Percentiles rank a stretch among this genome's conserved stretches.
These are phyloP conservation scores for Sitophilus oryzae DNA, from an alignment of 1,140 invertebrate genomes.

Conservation along the genomic window DNA sequence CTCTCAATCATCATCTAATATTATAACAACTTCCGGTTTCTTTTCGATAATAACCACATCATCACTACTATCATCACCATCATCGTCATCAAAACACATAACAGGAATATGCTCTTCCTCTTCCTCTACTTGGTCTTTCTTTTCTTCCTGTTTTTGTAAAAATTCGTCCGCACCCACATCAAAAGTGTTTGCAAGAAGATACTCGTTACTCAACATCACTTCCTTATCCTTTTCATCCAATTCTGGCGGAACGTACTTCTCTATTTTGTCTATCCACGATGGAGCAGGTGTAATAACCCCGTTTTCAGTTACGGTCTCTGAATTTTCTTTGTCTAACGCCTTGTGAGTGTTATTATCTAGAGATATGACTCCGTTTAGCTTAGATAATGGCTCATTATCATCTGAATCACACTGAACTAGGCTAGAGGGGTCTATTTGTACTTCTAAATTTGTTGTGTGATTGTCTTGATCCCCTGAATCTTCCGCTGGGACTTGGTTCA, in stretches of 20 bases:
- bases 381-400: background rate
- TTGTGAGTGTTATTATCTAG: background rate
- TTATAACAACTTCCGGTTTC: constrained; percentile 25
- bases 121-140: constrained; percentile 5
- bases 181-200: constrained; percentile 20
- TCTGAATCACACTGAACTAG: constrained; percentile 14
- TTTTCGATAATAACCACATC: constrained; percentile 25
- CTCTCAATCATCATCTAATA: constrained; percentile 28
- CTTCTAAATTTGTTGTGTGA: constrained; percentile 11
- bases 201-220: constrained; percentile 21
- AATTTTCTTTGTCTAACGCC: background rate
- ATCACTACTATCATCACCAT: constrained; percentile 16
- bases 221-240: constrained; percentile 21
- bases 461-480: background rate
- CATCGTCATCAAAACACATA: constrained; percentile 20
- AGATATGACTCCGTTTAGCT: background rate
- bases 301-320: background rate
- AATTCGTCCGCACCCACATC: constrained; percentile 22
- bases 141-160: constrained; percentile 14
- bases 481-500: too few relatives aligned
- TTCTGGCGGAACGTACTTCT: constrained; percentile 19
- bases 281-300: background rate
- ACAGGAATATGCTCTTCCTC: constrained; percentile 10
- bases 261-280: constrained; percentile 10
- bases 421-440: constrained; percentile 18